Conservation (phyloP, 2,888 invertebrate species). For the Dexiosoma caninum region DNA sequence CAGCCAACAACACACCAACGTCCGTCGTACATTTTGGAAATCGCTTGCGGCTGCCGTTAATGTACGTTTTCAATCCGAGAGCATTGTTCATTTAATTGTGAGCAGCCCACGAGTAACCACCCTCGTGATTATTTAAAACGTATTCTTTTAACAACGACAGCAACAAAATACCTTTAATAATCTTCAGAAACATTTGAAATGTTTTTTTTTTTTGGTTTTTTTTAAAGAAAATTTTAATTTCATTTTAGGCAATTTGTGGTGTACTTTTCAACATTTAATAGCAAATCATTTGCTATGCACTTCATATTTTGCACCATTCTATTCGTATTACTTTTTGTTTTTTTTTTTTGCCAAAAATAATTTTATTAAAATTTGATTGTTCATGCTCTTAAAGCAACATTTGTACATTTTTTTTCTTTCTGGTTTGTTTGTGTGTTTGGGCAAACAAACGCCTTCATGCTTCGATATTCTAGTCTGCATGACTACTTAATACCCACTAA, state of each 20-base stretch:
- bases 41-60: too few relatives aligned
- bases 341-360: not conserved
- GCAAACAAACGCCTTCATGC: slow-evolving; percentile 44
- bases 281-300: slow-evolving; percentile 27
- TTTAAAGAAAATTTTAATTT: not conserved
- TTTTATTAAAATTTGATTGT: slow-evolving; percentile 25
- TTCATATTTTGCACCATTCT: slow-evolving; percentile 21
- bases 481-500: not conserved
- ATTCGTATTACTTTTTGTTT: not conserved
- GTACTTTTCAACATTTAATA: not conserved
- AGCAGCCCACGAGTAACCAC: too few relatives aligned
- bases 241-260: not conserved
- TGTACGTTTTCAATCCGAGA: too few relatives aligned
- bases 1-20: too few relatives aligned
- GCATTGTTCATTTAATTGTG: too few relatives aligned
- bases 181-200: not conserved
- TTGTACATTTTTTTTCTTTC: not conserved
- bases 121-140: not conserved
- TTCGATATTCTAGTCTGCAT: slow-evolving; percentile 32
- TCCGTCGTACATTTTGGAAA: too few relatives aligned
- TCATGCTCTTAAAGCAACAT: not conserved
- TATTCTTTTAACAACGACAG: not conserved
- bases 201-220: not conserved
- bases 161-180: not conserved
- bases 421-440: too few relatives aligned